These are phyloP conservation scores for Drosophila picticornis DNA, from an alignment of 2,888 invertebrate species.

Conservation along the genomic window DNA sequence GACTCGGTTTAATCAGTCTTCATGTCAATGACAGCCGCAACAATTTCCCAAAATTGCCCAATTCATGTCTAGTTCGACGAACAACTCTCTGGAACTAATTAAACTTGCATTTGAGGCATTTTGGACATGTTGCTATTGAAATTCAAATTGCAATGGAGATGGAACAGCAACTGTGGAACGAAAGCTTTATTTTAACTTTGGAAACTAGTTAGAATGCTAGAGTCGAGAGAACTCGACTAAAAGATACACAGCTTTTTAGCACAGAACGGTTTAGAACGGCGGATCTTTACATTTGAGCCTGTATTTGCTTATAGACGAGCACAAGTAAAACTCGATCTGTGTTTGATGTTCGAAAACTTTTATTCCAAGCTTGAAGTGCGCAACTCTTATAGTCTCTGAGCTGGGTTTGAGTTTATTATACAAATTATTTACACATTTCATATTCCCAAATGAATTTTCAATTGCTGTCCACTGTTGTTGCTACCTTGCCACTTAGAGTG, in stretches of 20 bases:
- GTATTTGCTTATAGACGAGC: background rate
- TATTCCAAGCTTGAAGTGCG: background rate
- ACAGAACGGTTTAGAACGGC: background rate
- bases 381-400: background rate
- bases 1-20: constrained; percentile 48
- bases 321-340: background rate
- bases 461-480: constrained; percentile 5
- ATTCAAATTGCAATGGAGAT: constrained; percentile 16
- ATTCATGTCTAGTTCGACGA: constrained; percentile 43
- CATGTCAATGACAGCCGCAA: constrained; percentile 52
- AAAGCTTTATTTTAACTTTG: background rate
- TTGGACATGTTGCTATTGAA: constrained; percentile 21
- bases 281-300: background rate
- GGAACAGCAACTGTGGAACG: constrained; percentile 32
- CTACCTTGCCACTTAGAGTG: constrained; percentile 16
- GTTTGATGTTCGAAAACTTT: background rate
- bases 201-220: background rate
- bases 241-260: background rate
- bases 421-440: background rate
- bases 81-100: constrained; percentile 63
- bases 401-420: background rate
- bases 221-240: background rate
- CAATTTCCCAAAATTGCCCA: constrained; percentile 44
- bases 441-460: background rate
- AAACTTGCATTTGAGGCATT: constrained; percentile 57